Evolutionary conservation across 2,888 invertebrate genomes (phyloP).

Genomic region (Leptinotarsa rubiginosa): DNA sequence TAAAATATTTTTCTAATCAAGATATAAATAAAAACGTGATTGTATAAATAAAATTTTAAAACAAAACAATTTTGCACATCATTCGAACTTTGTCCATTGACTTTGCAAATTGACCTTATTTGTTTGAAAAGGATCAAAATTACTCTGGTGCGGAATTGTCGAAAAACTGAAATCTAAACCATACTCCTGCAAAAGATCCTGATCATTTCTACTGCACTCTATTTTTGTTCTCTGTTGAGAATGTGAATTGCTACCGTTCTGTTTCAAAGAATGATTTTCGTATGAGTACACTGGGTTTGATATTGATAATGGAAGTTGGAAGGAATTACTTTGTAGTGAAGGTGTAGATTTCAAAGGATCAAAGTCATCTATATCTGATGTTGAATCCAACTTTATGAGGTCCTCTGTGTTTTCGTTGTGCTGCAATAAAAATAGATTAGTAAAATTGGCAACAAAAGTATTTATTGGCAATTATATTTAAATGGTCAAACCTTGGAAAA

Average conservation of each 20-base stretch:
- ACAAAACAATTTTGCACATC: conserved; percentile 43
- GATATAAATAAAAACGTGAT: conserved; percentile 33
- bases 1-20: conserved; percentile 32
- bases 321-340: conserved; percentile 50
- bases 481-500: no score
- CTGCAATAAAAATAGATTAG: conserved; percentile 46
- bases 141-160: conserved; percentile 47
- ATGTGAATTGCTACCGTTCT: conserved; percentile 67
- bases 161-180: conserved; percentile 75
- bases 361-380: conserved; percentile 75
- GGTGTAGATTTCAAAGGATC: conserved; percentile 71
- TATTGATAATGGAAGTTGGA: conserved; percentile 67
- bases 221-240: conserved; percentile 27
- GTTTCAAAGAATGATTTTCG: conserved; percentile 59
- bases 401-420: conserved; percentile 69
- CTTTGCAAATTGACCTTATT: conserved; percentile 68
- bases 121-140: conserved; percentile 60
- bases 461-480: no score
- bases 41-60: conserved; percentile 48
- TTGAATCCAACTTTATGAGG: conserved; percentile 76
- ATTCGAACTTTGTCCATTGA: conserved; percentile 73
- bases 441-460: not conserved
- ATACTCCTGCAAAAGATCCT: conserved; percentile 79
- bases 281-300: conserved; percentile 68
- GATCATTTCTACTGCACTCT: conserved; percentile 66